A percentile compares a stretch with the other conserved stretches of the same genome.
Conservation (phyloP, 1,140 invertebrate species). For the Drosophila fuyamai region DNA sequence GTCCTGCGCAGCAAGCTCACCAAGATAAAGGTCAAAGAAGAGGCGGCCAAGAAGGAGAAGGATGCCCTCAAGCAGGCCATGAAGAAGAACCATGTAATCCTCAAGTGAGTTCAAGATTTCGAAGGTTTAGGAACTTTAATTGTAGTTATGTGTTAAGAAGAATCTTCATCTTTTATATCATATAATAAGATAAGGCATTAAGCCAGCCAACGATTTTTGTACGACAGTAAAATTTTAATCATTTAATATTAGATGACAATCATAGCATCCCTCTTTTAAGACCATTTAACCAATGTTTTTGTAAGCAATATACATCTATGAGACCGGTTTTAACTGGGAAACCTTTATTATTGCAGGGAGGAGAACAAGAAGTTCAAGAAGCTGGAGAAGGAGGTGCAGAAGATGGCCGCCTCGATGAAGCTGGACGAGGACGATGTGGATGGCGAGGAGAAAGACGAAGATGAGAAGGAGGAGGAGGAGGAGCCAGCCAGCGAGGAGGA, state of each 20-base stretch:
- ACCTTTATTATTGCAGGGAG: conserved; percentile 84
- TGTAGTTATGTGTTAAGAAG: not conserved
- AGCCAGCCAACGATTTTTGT: no score
- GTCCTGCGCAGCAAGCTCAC: conserved; percentile 91
- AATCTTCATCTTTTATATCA: no score
- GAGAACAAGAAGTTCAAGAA: conserved; percentile 91
- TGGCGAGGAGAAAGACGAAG: conserved; percentile 87
- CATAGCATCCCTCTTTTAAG: no score
- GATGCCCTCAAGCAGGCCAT: conserved; percentile 91
- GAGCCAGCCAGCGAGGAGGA: conserved; percentile 85
- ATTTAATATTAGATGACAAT: no score
- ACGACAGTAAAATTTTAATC: no score
- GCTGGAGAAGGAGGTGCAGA: conserved; percentile 94
- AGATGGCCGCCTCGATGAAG: conserved; percentile 94
- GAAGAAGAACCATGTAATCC: conserved; percentile 91
- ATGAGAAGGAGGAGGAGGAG: conserved; percentile 88
- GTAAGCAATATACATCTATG: not conserved
- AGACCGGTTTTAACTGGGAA: not conserved
- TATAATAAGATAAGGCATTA: no score
- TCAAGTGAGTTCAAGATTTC: conserved; percentile 86
- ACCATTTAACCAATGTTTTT: no score
- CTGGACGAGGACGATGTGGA: conserved; percentile 91
- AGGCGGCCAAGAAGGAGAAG: conserved; percentile 91
- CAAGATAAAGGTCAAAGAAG: conserved; percentile 91
- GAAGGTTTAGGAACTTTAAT: not conserved